phyloP scores from a whole-genome alignment of 2,888 invertebrate species.

The Cheiracanthium punctorium region DNA sequence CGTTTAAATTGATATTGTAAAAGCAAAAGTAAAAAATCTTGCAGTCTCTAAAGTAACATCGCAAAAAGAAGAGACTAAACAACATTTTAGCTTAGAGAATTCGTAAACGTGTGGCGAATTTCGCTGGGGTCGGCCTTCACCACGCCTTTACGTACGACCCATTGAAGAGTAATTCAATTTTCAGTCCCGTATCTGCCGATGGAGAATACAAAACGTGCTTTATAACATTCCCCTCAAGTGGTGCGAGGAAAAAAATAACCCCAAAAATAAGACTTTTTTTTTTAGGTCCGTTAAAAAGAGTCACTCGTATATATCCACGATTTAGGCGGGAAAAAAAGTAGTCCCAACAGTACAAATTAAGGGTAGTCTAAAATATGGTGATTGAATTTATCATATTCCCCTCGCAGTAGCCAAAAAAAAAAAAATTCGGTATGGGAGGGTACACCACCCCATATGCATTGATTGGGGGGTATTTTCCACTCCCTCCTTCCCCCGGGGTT shows the following conservation, averaged over 20 bases:
- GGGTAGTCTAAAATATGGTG: slow-evolving; percentile 41
- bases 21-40: too few species aligned
- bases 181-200: slow-evolving; percentile 43
- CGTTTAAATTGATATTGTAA: too few species aligned
- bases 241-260: too few species aligned
- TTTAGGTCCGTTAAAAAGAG: neutral
- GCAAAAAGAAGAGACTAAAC: neutral
- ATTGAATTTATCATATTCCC: slow-evolving; percentile 58
- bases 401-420: neutral
- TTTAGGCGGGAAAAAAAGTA: neutral
- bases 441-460: slow-evolving; percentile 24
- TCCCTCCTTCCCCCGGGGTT: slow-evolving; percentile 28
- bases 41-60: too few species aligned
- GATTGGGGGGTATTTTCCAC: slow-evolving; percentile 39
- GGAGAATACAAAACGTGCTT: slow-evolving; percentile 34
- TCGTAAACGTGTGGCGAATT: neutral
- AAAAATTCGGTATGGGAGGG: neutral
- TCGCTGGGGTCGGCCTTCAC: neutral
- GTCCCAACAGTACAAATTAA: slow-evolving; percentile 63
- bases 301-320: slow-evolving; percentile 20
- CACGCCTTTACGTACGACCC: neutral
- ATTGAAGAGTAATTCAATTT: slow-evolving; percentile 61
- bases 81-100: neutral
- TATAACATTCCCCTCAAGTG: slow-evolving; percentile 22
- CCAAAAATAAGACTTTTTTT: slow-evolving; percentile 16